Percentiles rank a stretch among this genome's conserved stretches.
These are phyloP conservation scores for Lacerta agilis DNA, from an alignment of 2,797 vertebrate genomes.

Conservation along the genomic window DNA sequence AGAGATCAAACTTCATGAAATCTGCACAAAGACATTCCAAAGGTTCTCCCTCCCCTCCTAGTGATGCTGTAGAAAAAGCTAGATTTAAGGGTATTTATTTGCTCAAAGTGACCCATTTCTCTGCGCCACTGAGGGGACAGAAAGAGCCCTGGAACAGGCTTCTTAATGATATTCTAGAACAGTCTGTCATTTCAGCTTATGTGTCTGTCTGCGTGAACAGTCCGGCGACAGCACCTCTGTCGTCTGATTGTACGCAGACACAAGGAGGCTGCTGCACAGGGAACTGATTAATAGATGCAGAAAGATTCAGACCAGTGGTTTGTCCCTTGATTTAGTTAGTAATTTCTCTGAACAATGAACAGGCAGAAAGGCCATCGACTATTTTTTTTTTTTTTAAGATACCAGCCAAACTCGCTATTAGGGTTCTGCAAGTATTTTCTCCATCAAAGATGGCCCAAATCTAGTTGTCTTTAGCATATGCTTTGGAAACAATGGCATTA, in stretches of 20 bases:
- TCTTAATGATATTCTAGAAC: conserved; percentile 20
- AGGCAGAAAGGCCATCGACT: neutral
- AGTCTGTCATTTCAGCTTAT: conserved; percentile 44
- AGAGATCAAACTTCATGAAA: neutral
- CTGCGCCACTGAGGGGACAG: neutral
- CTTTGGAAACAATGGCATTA: neutral
- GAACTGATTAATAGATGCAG: conserved; percentile 67
- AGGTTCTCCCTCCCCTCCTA: too few species aligned
- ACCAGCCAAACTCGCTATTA: neutral
- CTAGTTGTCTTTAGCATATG: neutral
- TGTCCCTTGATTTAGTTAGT: conserved; percentile 58
- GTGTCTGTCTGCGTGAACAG: conserved; percentile 47
- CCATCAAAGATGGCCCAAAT: neutral
- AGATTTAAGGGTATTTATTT: neutral
- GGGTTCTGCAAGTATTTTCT: neutral
- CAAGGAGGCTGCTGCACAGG: conserved; percentile 30
- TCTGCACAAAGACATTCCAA: neutral
- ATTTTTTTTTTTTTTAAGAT: neutral
- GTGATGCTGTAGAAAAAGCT: neutral
- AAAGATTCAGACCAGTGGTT: conserved; percentile 73
- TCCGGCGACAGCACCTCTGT: conserved; percentile 31
- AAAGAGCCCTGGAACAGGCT: neutral
- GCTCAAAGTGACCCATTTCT: neutral
- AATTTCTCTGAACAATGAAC: conserved; percentile 34
- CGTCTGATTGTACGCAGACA: conserved; percentile 19